phyloP scores from a whole-genome alignment of 2,113 vertebrate species.

The Odontophorus gujanensis region DNA sequence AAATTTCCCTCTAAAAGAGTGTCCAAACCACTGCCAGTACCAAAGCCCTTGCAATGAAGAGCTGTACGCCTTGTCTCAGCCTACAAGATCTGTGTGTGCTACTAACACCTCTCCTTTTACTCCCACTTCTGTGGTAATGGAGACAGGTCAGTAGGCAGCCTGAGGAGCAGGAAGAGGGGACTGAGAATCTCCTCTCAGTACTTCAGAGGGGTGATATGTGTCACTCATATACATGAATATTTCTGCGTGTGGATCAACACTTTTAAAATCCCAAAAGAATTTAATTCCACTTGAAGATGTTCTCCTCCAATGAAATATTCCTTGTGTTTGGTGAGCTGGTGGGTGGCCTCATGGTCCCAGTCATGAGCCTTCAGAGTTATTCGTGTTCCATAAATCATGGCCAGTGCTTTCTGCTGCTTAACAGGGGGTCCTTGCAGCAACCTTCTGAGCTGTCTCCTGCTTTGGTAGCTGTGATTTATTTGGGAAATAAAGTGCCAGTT shows the following conservation, averaged over 20 bases:
- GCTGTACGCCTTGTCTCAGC: neutral
- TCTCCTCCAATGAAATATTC: neutral
- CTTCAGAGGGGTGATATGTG: rapidly evolving
- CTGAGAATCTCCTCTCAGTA: neutral
- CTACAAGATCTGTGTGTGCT: neutral
- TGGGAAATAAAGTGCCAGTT: constrained; percentile 12
- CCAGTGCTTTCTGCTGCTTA: neutral
- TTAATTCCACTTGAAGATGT: neutral
- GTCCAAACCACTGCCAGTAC: neutral
- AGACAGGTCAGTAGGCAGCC: neutral
- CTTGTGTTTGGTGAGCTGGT: neutral
- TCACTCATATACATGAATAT: neutral
- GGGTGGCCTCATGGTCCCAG: neutral
- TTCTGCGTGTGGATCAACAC: neutral
- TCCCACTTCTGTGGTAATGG: neutral
- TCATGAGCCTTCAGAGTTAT: neutral
- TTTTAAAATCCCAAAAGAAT: neutral
- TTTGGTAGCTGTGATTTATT: constrained; percentile 18
- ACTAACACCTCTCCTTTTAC: neutral
- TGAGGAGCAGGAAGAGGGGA: neutral
- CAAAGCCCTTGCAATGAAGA: neutral
- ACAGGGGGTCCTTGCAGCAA: neutral
- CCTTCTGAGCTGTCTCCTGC: neutral
- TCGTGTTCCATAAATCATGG: neutral
- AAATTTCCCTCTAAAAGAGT: neutral